These are phyloP conservation scores for Diplolepis rosae DNA, from an alignment of 2,888 invertebrate species.

Conservation along the genomic window DNA sequence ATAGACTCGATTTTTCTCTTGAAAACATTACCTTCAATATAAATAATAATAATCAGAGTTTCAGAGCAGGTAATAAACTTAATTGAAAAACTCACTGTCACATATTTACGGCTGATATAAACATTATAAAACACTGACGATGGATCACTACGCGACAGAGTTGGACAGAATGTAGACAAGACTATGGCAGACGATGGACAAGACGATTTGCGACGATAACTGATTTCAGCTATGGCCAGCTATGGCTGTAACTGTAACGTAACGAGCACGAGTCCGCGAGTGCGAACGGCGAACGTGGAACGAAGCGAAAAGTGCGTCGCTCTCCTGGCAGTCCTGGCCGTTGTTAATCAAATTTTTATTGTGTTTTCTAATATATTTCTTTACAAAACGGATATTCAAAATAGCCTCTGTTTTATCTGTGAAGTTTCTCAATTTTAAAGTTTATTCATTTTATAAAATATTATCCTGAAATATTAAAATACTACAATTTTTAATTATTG, in stretches of 20 bases:
- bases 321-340: constrained; percentile 56
- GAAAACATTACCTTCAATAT: not conserved
- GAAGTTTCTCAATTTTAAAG: not conserved
- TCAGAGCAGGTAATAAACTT: constrained; percentile 7
- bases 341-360: too few species aligned
- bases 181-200: too few species aligned
- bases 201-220: not conserved
- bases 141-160: constrained; percentile 49
- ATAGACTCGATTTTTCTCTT: not conserved
- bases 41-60: constrained; percentile 6
- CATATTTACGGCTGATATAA: constrained; percentile 64
- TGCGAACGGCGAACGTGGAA: not conserved
- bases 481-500: not conserved
- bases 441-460: not conserved
- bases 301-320: constrained; percentile 52
- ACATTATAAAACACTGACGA: constrained; percentile 58
- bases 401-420: not conserved
- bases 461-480: not conserved
- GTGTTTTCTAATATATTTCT: constrained; percentile 5
- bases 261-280: too few species aligned
- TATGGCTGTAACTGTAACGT: too few species aligned
- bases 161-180: not conserved
- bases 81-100: constrained; percentile 61
- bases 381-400: not conserved
- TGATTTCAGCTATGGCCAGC: not conserved